phyloP scores from a whole-genome alignment of 2,113 vertebrate genomes.

The Fukomys damarensis region DNA sequence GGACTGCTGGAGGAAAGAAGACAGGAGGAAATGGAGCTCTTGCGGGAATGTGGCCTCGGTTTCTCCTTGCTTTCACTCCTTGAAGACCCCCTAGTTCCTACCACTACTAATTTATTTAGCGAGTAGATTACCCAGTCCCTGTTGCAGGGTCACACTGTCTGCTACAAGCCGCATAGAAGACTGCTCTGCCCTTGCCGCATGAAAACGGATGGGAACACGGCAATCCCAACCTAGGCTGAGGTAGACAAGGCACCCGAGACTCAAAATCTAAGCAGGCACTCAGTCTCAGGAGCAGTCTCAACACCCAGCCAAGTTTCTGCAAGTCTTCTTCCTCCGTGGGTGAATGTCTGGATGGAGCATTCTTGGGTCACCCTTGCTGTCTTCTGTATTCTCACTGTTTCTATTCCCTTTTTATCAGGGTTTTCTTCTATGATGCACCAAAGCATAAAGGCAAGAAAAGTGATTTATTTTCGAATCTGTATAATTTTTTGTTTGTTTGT shows the following conservation, averaged over 20 bases:
- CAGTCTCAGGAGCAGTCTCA: not conserved
- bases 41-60: not conserved
- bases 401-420: not conserved
- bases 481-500: too few species aligned
- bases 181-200: not conserved
- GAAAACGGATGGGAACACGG: not conserved
- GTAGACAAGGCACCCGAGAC: not conserved
- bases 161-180: not conserved
- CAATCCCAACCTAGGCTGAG: not conserved
- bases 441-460: not conserved
- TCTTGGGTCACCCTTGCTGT: not conserved
- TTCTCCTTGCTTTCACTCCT: not conserved
- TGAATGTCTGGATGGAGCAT: not conserved
- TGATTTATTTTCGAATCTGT: constrained; percentile 6
- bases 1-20: not conserved
- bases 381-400: not conserved
- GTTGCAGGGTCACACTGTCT: not conserved
- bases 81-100: not conserved
- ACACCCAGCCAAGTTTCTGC: not conserved
- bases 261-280: not conserved
- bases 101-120: not conserved
- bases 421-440: not conserved
- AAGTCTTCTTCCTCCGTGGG: not conserved
- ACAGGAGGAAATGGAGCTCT: not conserved
- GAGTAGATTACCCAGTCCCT: not conserved